Conservation (phyloP, 2,888 invertebrate genomes). For the Cosmia trapezina region DNA sequence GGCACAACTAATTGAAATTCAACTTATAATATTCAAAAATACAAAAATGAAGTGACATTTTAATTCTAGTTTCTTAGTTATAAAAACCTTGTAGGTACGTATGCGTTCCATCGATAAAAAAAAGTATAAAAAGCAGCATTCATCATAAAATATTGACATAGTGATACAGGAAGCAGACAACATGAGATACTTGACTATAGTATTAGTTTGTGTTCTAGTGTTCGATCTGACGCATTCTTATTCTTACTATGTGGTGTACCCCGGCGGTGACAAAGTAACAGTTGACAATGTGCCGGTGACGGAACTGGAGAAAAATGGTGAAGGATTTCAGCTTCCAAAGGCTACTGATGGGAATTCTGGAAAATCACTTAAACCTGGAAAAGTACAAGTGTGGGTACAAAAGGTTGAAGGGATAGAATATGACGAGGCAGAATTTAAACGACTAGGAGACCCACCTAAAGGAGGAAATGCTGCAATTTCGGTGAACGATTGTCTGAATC, state of each 20-base stretch:
- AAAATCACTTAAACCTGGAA: not conserved
- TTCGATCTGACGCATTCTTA: not conserved
- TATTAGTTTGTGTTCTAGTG: conserved; percentile 17
- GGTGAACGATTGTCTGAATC: not conserved
- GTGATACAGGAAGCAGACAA: not conserved
- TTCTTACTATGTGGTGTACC: conserved; percentile 28
- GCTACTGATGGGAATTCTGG: not conserved
- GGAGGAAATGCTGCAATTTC: not conserved
- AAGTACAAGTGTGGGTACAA: conserved; percentile 9
- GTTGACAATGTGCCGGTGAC: conserved; percentile 18
- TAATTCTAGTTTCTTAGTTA: not conserved
- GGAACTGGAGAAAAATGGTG: not conserved
- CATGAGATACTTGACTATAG: conserved; percentile 16
- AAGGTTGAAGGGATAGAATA: conserved; percentile 1
- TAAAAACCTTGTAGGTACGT: conserved; percentile 1
- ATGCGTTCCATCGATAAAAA: not conserved
- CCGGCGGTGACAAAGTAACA: conserved; percentile 15
- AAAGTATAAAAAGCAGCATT: conserved; percentile 13
- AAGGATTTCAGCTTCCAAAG: conserved; percentile 15
- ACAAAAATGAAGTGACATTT: not conserved
- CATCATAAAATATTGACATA: not conserved
- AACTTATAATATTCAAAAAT: conserved; percentile 12
- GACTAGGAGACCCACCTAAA: not conserved
- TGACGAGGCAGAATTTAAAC: not conserved
- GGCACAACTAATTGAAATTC: not conserved